A percentile compares a stretch with the other conserved stretches of the same genome.
Evolutionary conservation across 2,888 invertebrate species (phyloP).

Genomic region (Clanis bilineata): DNA sequence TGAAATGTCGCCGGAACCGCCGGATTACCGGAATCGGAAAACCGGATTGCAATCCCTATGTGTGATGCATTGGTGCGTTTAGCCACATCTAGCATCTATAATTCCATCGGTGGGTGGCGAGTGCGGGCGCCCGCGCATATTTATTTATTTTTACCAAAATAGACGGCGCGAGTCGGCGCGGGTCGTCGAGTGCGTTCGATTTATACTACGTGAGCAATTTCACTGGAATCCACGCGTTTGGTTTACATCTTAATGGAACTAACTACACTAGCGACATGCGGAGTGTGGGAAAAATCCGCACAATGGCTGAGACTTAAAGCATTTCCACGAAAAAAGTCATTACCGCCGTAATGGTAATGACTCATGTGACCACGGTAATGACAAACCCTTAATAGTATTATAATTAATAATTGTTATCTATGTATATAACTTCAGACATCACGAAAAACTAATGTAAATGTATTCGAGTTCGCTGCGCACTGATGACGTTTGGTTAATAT

Average conservation of each 20-base stretch:
- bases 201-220: conserved; percentile 66
- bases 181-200: conserved; percentile 70
- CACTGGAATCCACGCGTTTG: conserved; percentile 66
- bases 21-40: too few species aligned
- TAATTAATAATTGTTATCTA: too few species aligned
- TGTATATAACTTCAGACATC: too few species aligned
- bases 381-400: too few species aligned
- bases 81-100: conserved; percentile 2
- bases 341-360: too few species aligned
- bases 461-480: too few species aligned
- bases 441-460: too few species aligned
- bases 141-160: conserved; percentile 81
- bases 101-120: conserved; percentile 21
- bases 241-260: conserved; percentile 75
- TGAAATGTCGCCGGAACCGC: too few species aligned
- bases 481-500: too few species aligned
- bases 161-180: conserved; percentile 72
- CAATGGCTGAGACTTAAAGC: not conserved
- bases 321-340: not conserved
- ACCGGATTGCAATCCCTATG: too few species aligned
- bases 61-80: too few species aligned
- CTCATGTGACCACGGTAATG: too few species aligned
- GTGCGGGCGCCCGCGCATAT: conserved; percentile 67
- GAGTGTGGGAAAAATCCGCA: not conserved
- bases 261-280: not conserved